Base-by-base conservation (phyloP, 1,140 invertebrate species). In the Orchesella cincta region DNA sequence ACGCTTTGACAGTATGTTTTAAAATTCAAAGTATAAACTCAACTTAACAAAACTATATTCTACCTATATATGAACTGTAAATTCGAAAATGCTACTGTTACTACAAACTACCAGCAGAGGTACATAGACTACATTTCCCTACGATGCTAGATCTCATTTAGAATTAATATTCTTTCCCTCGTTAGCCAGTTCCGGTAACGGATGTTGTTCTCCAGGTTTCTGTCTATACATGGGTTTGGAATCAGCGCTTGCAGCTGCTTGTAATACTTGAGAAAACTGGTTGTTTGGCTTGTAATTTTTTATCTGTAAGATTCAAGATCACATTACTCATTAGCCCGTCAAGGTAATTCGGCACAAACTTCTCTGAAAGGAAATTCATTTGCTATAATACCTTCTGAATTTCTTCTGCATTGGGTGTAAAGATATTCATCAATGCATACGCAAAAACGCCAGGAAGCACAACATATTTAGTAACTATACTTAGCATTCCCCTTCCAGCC, bases 171-270 rank as follows among this genome's bases (percentile, higher is more conserved):
- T 64, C n/a, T 64, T 64, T n/a, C n/a, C n/a, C 12, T 31, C 14
- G n/a, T 57, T 57, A 12, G 62, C 26, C 23, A 57, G 14, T 18
- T 57, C 52, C 3, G 52, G 52, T 5, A 67, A 8, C 29, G 62
- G 62, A 67, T 67, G 62, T n/a, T 36, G 34, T 46, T 73, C 71
- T 12, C 71, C 71, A 16, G 71, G 71, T 26, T 73, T 73, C 23
- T 73, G 71, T 39, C 34, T 2, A 46, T 73, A 73, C 3, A 73
- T 73, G 8, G 71, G 71, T 73, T 73, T 73, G 2, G 71, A 14
- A 29, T 73, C 46, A 14, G 71, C 33, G 26, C 23, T 51, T 26
- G 71, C 71, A 5, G 71, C 71, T 46, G 71, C 71, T 73, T 29
- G 18, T 5, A 73, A 29, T n/a, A 73, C 71, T 34, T 14, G 8